phyloP scores from a whole-genome alignment of 2,888 invertebrate genomes.

The Lasioglossum vierecki region DNA sequence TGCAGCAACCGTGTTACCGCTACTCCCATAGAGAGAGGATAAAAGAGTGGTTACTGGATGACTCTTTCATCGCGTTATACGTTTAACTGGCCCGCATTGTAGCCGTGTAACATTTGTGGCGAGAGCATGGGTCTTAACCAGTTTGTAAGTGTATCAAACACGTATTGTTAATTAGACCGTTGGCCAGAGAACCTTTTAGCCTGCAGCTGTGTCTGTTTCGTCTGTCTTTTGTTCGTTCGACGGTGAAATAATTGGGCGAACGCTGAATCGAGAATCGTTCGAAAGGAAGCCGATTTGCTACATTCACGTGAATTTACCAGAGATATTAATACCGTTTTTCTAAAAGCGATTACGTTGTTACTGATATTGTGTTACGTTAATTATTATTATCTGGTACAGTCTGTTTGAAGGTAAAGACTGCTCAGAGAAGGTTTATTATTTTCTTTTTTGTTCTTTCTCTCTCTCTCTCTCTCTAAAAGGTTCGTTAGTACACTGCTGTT shows the following conservation, averaged over 20 bases:
- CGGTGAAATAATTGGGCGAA: not conserved
- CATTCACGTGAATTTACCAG: not conserved
- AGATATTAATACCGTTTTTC: not conserved
- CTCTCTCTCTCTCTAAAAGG: not conserved
- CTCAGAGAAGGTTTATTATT: not conserved
- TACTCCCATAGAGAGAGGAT: not conserved
- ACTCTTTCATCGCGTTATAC: conserved; percentile 17
- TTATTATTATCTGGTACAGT: not conserved
- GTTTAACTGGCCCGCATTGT: conserved; percentile 6
- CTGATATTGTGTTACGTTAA: not conserved
- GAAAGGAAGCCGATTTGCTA: not conserved
- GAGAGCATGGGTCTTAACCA: not conserved
- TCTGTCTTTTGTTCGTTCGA: not conserved
- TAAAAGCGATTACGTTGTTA: not conserved
- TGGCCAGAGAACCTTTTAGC: not conserved
- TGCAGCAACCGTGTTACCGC: not conserved
- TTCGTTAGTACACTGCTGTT: not conserved
- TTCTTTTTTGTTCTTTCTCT: too few relatives aligned
- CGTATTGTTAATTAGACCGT: not conserved
- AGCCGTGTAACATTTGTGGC: not conserved
- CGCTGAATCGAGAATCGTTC: not conserved
- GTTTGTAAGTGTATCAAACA: conserved; percentile 1
- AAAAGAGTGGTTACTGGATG: not conserved
- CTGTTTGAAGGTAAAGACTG: not conserved
- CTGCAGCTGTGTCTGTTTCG: not conserved